Conservation (phyloP, 1,140 invertebrate genomes). For the Oreohelix idahoensis region DNA sequence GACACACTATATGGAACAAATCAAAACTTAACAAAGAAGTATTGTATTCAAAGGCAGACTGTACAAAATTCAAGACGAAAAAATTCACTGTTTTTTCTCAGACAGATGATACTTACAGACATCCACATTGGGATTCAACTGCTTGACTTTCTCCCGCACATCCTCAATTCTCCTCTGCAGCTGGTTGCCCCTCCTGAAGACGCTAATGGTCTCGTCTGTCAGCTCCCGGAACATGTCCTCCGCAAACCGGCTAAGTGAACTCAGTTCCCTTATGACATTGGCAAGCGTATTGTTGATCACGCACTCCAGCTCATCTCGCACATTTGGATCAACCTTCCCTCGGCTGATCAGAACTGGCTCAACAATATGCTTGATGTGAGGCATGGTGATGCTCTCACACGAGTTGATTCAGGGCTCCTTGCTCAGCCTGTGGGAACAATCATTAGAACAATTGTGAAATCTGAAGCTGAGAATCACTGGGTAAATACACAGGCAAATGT, state of each 20-base stretch:
- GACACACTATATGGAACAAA: too few species aligned
- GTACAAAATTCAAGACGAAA: too few species aligned
- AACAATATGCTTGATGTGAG: constrained; percentile 93
- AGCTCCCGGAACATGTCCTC: constrained; percentile 97
- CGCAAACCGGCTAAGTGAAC: constrained; percentile 94
- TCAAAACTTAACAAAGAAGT: too few species aligned
- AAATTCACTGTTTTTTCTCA: too few species aligned
- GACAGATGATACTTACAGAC: constrained; percentile 80
- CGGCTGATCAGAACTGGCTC: constrained; percentile 94
- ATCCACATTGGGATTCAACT: constrained; percentile 95
- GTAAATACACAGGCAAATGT: too few species aligned
- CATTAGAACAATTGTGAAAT: background rate
- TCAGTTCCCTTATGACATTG: constrained; percentile 90
- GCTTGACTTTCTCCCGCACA: constrained; percentile 93
- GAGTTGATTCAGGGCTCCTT: background rate
- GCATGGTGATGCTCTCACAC: constrained; percentile 80
- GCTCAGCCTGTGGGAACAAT: background rate
- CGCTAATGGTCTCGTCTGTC: constrained; percentile 86
- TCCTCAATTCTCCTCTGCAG: constrained; percentile 93
- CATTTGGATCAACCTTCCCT: constrained; percentile 83
- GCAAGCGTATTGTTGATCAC: constrained; percentile 96
- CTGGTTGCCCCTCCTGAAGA: constrained; percentile 88
- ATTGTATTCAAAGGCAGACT: too few species aligned
- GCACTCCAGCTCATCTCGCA: constrained; percentile 95
- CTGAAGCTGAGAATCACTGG: too few species aligned